Evolutionary conservation across 1,140 invertebrate genomes (phyloP).

Genomic region (Matsumurasca onukii): DNA sequence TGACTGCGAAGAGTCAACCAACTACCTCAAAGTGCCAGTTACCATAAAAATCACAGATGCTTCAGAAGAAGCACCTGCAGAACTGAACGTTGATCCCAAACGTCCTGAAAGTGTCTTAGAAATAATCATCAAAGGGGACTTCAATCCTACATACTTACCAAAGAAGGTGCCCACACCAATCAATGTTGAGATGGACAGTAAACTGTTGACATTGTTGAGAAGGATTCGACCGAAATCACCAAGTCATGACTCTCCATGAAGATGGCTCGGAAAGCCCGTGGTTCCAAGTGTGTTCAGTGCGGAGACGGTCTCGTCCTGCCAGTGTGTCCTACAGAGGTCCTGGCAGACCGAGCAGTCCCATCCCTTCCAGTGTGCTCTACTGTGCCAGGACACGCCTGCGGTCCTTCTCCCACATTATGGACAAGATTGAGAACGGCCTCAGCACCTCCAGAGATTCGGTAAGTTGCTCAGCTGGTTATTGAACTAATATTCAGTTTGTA

Average conservation of each 20-base stretch:
- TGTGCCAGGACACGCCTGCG: slow-evolving; percentile 31
- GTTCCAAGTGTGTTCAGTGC: slow-evolving; percentile 11
- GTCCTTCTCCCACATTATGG: slow-evolving; percentile 38
- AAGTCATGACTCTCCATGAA: background rate
- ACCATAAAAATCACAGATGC: background rate
- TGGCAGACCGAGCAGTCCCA: slow-evolving; percentile 4
- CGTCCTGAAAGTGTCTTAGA: slow-evolving; percentile 2
- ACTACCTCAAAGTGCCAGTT: background rate
- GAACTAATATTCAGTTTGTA: no score
- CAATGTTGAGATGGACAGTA: background rate
- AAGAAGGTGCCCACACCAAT: background rate
- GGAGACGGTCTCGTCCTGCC: background rate
- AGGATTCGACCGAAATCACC: slow-evolving; percentile 3
- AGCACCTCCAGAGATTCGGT: background rate
- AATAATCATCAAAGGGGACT: background rate
- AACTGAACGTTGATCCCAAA: slow-evolving; percentile 7
- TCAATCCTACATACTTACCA: slow-evolving; percentile 7
- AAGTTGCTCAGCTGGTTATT: no score
- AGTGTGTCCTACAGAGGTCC: background rate
- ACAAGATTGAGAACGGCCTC: background rate
- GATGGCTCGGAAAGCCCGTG: background rate
- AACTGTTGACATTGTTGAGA: background rate
- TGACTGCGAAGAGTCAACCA: background rate
- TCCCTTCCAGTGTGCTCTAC: slow-evolving; percentile 34
- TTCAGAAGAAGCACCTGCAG: background rate